Evolutionary conservation across 2,797 vertebrate genomes (phyloP).

Genomic region (Linurgus olivaceus): DNA sequence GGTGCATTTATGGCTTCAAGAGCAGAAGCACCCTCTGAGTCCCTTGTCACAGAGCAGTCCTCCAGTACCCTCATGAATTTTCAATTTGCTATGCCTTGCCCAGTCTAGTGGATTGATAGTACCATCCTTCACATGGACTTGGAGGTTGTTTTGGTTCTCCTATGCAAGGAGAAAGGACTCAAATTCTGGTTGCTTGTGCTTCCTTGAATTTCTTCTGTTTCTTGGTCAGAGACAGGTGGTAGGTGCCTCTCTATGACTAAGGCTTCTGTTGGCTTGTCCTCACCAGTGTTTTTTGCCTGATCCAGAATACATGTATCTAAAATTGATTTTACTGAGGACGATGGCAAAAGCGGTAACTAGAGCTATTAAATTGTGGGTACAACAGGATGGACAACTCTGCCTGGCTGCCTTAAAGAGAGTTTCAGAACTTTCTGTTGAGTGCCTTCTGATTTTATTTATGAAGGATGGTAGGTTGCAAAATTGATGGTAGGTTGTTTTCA

Average conservation of each 20-base stretch:
- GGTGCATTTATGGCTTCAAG: background rate
- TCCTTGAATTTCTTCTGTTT: background rate
- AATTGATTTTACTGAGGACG: background rate
- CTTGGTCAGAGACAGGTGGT: background rate
- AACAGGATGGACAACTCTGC: background rate
- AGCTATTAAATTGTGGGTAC: background rate
- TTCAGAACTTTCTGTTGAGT: background rate
- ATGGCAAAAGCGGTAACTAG: background rate
- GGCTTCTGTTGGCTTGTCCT: background rate
- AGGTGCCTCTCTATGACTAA: background rate
- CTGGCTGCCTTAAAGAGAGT: background rate
- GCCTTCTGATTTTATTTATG: background rate
- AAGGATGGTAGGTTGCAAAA: background rate
- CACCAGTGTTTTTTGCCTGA: background rate
- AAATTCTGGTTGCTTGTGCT: fast-evolving
- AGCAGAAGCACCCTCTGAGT: background rate
- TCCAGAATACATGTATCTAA: background rate
- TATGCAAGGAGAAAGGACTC: fast-evolving
- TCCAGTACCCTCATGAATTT: background rate
- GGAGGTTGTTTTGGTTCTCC: background rate
- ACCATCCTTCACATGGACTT: background rate
- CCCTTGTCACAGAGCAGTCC: background rate
- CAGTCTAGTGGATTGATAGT: background rate
- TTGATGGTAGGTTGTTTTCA: background rate
- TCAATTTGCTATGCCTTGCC: background rate